Evolutionary conservation across 2,113 vertebrate species (phyloP).

Genomic region (Oncorhynchus gorbuscha): DNA sequence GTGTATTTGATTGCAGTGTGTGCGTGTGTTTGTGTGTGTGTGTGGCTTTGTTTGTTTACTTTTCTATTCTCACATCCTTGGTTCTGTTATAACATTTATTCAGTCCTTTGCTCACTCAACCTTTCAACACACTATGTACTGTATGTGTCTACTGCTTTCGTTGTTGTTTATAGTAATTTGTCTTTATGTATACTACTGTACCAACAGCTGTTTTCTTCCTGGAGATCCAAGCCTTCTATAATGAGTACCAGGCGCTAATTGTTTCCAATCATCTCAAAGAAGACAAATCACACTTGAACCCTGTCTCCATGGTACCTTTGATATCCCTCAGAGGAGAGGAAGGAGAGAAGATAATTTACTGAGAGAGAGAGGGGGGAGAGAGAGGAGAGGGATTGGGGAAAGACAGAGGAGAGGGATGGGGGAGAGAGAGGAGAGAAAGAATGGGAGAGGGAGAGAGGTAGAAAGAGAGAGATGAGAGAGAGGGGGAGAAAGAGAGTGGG

Average conservation of each 20-base stretch:
- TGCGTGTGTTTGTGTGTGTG: no score
- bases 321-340: neutral
- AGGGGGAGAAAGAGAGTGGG: constrained; percentile 1
- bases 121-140: neutral
- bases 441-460: constrained; percentile 9
- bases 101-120: neutral
- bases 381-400: constrained; percentile 2
- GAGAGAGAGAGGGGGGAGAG: constrained; percentile 20
- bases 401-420: constrained; percentile 4
- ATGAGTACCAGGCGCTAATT: constrained; percentile 46
- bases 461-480: constrained; percentile 6
- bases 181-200: constrained; percentile 20
- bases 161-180: constrained; percentile 19
- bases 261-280: constrained; percentile 51
- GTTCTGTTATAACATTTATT: neutral
- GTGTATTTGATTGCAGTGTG: no score
- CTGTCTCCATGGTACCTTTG: neutral
- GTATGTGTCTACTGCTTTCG: neutral
- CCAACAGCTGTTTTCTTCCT: constrained; percentile 33
- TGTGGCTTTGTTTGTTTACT: no score
- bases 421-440: constrained; percentile 14
- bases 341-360: neutral
- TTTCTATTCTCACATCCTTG: no score
- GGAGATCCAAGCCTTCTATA: constrained; percentile 17
- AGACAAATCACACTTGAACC: constrained; percentile 46